A percentile compares a stretch with the other conserved stretches of the same genome.
These are phyloP conservation scores for Caenorhabditis sulstoni DNA, from an alignment of 2,888 invertebrate species.

Conservation along the genomic window DNA sequence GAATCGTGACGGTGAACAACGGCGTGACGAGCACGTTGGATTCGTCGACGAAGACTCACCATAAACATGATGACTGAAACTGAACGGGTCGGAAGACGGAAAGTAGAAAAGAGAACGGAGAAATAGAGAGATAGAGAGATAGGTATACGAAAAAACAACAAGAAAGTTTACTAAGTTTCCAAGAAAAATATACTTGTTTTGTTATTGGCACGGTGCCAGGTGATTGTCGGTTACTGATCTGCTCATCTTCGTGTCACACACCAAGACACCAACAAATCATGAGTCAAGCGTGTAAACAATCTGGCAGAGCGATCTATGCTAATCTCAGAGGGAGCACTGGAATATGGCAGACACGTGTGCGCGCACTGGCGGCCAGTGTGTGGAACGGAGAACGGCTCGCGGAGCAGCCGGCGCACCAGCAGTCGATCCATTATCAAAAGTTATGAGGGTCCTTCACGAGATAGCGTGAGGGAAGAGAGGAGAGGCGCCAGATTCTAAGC, in stretches of 20 bases:
- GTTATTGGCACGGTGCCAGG: constrained; percentile 20
- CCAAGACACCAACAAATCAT: not conserved
- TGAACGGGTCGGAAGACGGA: not conserved
- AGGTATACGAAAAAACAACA: not conserved
- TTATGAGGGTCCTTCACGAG: not conserved
- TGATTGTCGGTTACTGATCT: constrained; percentile 36
- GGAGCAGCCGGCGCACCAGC: not conserved
- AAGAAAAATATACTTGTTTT: constrained; percentile 1
- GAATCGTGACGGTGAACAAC: constrained; percentile 35
- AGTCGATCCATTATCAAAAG: constrained; percentile 36
- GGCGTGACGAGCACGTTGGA: constrained; percentile 30
- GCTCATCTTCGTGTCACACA: constrained; percentile 27
- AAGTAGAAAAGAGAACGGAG: not conserved
- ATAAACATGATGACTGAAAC: constrained; percentile 40
- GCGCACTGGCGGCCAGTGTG: not conserved
- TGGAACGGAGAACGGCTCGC: constrained; percentile 8
- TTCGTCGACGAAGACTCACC: constrained; percentile 42
- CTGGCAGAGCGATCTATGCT: constrained; percentile 6
- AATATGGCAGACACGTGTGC: constrained; percentile 5
- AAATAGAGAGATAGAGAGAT: not conserved
- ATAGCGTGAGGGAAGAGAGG: not conserved
- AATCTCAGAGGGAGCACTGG: not conserved
- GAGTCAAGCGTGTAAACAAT: constrained; percentile 10
- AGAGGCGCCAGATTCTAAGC: constrained; percentile 17
- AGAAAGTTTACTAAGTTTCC: constrained; percentile 7